Evolutionary conservation across 2,888 invertebrate genomes (phyloP).

Genomic region (Unio pictorum): DNA sequence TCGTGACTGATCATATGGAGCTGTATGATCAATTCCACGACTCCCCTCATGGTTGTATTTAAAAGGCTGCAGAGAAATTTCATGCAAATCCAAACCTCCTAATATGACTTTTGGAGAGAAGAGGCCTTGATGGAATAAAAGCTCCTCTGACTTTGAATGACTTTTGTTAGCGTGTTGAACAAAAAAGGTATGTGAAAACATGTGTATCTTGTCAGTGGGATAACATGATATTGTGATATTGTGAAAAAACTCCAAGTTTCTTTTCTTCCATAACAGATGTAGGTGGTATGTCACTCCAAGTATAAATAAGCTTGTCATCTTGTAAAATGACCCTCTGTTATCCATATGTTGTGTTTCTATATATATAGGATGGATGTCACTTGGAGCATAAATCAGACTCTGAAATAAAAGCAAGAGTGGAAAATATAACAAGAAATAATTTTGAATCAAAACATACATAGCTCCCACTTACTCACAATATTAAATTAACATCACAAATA

Average conservation of each 20-base stretch:
- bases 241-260: constrained; percentile 21
- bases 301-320: constrained; percentile 33
- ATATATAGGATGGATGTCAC: constrained; percentile 23
- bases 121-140: constrained; percentile 6
- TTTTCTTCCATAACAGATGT: constrained; percentile 22
- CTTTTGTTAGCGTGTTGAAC: constrained; percentile 13
- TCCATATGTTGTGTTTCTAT: constrained; percentile 15
- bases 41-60: too few relatives aligned
- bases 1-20: too few relatives aligned
- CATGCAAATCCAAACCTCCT: too few relatives aligned
- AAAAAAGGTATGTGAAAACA: constrained; percentile 39
- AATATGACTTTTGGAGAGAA: neutral
- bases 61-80: too few relatives aligned
- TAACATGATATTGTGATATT: constrained; percentile 38
- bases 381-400: constrained; percentile 34
- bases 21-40: too few relatives aligned
- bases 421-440: too few relatives aligned
- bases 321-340: constrained; percentile 16
- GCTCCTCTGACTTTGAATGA: neutral
- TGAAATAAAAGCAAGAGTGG: constrained; percentile 18
- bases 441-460: too few relatives aligned
- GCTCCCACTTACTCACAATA: too few relatives aligned
- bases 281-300: constrained; percentile 38
- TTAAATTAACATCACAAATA: too few relatives aligned
- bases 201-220: constrained; percentile 21